phyloP scores from a whole-genome alignment of 2,888 invertebrate genomes.

The Eulithis prunata region DNA sequence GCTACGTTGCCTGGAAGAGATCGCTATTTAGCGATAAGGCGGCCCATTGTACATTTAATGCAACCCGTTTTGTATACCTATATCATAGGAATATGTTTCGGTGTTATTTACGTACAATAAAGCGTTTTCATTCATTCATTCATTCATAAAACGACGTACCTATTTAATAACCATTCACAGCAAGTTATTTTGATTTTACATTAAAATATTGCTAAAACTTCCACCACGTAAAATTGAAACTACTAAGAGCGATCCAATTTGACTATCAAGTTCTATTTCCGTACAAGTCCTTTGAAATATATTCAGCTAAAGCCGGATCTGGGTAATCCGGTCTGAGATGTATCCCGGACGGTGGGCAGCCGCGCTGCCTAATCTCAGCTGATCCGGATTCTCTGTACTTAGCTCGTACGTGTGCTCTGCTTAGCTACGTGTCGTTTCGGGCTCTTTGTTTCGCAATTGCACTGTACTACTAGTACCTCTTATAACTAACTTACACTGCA shows the following conservation, averaged over 20 bases:
- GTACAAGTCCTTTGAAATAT: slow-evolving; percentile 67
- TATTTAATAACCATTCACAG: background rate
- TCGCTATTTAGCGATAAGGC: too few relatives aligned
- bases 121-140: too few relatives aligned
- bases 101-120: too few relatives aligned
- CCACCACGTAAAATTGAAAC: slow-evolving; percentile 11
- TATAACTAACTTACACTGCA: background rate
- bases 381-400: slow-evolving; percentile 75
- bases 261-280: slow-evolving; percentile 28
- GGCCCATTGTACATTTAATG: too few relatives aligned
- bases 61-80: too few relatives aligned
- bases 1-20: too few relatives aligned
- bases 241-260: slow-evolving; percentile 26
- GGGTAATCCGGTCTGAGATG: slow-evolving; percentile 78
- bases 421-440: slow-evolving; percentile 39
- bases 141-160: too few relatives aligned
- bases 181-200: background rate
- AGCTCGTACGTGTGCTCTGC: slow-evolving; percentile 57
- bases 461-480: slow-evolving; percentile 1
- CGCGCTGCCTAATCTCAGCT: slow-evolving; percentile 76
- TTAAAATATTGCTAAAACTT: background rate
- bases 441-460: slow-evolving; percentile 22
- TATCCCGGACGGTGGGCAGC: slow-evolving; percentile 77
- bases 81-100: too few relatives aligned
- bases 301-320: slow-evolving; percentile 80